phyloP scores from a whole-genome alignment of 2,113 vertebrate species.

The Irena cyanogastra region DNA sequence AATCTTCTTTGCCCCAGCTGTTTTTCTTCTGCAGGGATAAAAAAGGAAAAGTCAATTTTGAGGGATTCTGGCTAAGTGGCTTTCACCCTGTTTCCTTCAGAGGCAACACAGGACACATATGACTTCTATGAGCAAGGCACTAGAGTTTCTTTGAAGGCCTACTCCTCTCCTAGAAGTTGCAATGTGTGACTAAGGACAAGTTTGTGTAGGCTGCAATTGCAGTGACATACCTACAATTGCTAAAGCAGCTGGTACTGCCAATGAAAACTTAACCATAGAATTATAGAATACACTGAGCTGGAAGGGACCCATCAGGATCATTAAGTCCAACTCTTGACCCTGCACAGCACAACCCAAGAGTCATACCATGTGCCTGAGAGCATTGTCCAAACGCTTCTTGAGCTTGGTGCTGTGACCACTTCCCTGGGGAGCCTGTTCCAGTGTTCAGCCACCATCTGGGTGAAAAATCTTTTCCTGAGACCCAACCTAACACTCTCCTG shows the following conservation, averaged over 20 bases:
- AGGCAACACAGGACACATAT: background rate
- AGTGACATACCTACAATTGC: background rate
- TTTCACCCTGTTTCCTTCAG: background rate
- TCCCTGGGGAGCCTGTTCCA: background rate
- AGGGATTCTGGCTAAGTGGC: background rate
- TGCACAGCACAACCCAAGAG: background rate
- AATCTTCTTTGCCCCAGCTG: background rate
- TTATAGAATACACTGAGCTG: background rate
- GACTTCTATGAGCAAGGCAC: background rate
- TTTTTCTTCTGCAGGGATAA: background rate
- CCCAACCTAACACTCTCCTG: background rate
- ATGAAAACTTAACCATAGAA: background rate
- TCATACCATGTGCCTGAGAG: background rate
- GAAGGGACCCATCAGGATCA: background rate
- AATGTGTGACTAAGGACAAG: background rate
- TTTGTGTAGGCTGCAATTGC: background rate
- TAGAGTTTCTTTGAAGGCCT: background rate
- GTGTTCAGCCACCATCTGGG: background rate
- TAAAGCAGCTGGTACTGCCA: background rate
- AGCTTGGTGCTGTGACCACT: background rate
- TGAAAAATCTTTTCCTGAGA: background rate
- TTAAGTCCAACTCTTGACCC: background rate
- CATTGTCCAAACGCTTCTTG: background rate
- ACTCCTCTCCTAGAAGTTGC: background rate
- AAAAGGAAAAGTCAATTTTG: background rate